Evolutionary conservation across 1,140 invertebrate species (phyloP), one percentile per base, ranked within the genome.

Genomic region (Panagrolaimus sp.): DNA sequence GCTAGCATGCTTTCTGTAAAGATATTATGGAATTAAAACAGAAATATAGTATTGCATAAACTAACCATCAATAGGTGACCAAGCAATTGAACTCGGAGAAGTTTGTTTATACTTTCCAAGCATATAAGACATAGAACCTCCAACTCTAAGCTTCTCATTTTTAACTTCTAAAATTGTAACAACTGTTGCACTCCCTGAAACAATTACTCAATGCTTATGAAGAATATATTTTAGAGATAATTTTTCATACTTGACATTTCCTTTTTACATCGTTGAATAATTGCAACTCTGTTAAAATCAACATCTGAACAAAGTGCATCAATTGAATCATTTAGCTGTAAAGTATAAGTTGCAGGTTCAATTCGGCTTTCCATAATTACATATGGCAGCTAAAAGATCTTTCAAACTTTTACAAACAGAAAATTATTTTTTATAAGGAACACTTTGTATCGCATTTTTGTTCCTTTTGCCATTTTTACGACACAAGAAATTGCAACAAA

Each of bases 201-300:
- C 9, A 11, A 11, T 57, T 0, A 57, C 11, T 57, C 47, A 57
- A 20, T 25, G 27, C n/a, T 11, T 25, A 4, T 57, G 27, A 23
- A n/a, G 2, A 9, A 23, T 25, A 3, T 1, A 11, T 57, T 16
- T 38, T 38, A 38, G n/a, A 2, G 51, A n/a, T 9, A 3, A 20
- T 11, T n/a, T n/a, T 13, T 25, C 1, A n/a, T 57, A 57, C 27
- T 25, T 13, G 25, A 51, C 16, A 51, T 16, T 27, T 20, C 27
- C 11, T 27, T 57, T 57, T 27, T 20, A 57, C 51, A 57, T 57
- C 51, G 51, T 27, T 57, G 51, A 57, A 57, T 57, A 11, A 27
- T 57, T 27, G 27, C 20, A 20, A 57, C 20, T 57, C 20, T 57
- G n/a, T 57, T 57, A 16, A 57, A 57, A 57, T 27, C 51, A 20